These are phyloP conservation scores for Acipenser oxyrinchus DNA, from an alignment of 2,797 vertebrate genomes.

Conservation along the genomic window DNA sequence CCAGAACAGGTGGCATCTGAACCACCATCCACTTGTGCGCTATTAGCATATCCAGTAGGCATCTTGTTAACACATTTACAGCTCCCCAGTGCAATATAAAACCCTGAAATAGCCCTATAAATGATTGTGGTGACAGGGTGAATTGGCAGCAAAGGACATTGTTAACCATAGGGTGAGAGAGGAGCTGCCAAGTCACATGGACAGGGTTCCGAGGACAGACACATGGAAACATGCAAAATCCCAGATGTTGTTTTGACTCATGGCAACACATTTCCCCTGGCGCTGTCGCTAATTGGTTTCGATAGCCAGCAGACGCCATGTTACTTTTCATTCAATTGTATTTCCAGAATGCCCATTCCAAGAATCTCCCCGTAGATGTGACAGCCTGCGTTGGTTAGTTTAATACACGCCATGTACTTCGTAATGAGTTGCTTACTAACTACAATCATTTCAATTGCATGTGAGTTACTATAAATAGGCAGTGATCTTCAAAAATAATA, in stretches of 20 bases:
- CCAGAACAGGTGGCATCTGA: conserved; percentile 53
- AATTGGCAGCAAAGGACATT: conserved; percentile 45
- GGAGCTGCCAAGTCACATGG: conserved; percentile 29
- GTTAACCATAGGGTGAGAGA: conserved; percentile 9
- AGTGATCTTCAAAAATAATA: no score
- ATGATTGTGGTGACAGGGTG: conserved; percentile 58
- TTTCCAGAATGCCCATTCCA: neutral
- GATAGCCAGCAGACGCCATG: neutral
- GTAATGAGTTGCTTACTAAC: no score
- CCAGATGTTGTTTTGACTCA: conserved; percentile 6
- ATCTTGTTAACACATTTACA: conserved; percentile 61
- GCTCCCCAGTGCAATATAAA: conserved; percentile 51
- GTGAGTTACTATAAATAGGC: no score
- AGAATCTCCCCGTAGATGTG: conserved; percentile 18
- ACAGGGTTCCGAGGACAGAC: conserved; percentile 34
- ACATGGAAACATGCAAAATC: conserved; percentile 7
- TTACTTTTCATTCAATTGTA: neutral
- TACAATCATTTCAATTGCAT: no score
- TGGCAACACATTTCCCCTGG: neutral
- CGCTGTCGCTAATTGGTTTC: neutral
- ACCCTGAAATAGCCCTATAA: conserved; percentile 32
- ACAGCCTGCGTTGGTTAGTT: no score
- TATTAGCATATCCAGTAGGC: conserved; percentile 37
- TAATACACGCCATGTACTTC: no score
- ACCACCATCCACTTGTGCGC: conserved; percentile 37